Evolutionary conservation across 2,113 vertebrate genomes (phyloP).

Genomic region (Centropus bengalensis): DNA sequence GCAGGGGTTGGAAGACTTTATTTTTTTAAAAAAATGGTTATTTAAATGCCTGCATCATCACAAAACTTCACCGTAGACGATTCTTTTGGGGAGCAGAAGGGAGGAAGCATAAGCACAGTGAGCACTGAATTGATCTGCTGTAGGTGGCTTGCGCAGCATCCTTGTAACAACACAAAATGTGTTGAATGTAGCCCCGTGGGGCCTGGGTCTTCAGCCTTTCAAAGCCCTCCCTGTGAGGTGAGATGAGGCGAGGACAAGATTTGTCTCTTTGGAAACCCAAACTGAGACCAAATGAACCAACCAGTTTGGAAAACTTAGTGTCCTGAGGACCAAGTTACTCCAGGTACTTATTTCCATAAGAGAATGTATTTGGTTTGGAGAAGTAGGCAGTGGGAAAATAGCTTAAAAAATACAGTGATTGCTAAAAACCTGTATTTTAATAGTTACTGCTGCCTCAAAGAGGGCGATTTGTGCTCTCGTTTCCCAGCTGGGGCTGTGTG

Average conservation of each 20-base stretch:
- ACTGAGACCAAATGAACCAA: not conserved
- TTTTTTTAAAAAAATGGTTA: not conserved
- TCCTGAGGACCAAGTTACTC: not conserved
- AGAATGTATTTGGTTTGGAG: not conserved
- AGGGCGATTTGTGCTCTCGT: not conserved
- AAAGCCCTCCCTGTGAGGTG: not conserved
- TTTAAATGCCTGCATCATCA: not conserved
- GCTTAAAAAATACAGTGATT: not conserved
- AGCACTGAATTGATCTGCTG: not conserved
- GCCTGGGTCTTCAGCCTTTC: not conserved
- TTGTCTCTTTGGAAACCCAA: not conserved
- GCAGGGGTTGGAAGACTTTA: not conserved
- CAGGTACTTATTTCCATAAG: not conserved
- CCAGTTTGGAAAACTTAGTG: not conserved
- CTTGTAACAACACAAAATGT: not conserved
- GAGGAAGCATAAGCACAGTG: not conserved
- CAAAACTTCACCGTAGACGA: not conserved
- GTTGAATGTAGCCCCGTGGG: fast-evolving
- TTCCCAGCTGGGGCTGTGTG: not conserved
- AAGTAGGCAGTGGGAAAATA: not conserved
- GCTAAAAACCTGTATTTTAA: not conserved
- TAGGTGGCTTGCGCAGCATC: not conserved
- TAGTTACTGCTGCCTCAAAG: not conserved
- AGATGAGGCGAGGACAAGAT: not conserved
- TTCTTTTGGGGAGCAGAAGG: not conserved